Evolutionary conservation across 2,888 invertebrate species (phyloP).

Genomic region (Hemicrepidius hirtus): DNA sequence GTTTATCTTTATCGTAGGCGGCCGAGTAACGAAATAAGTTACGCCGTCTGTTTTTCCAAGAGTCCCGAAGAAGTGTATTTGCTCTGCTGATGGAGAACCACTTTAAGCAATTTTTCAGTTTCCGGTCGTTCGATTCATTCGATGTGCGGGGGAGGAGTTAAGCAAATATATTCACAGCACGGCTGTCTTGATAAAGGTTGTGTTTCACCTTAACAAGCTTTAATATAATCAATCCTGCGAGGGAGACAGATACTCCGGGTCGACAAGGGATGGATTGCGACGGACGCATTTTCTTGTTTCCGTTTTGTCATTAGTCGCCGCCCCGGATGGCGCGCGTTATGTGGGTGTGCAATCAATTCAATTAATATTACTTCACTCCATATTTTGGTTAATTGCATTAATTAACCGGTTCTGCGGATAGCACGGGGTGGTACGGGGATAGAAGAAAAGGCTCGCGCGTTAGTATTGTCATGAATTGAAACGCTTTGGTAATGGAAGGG

Average conservation of each 20-base stretch:
- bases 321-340: neutral
- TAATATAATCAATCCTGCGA: slow-evolving; percentile 47
- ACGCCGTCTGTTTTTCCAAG: slow-evolving; percentile 20
- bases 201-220: slow-evolving; percentile 46
- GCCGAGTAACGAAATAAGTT: slow-evolving; percentile 1
- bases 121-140: slow-evolving; percentile 32
- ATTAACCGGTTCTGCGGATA: slow-evolving; percentile 24
- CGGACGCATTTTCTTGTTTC: slow-evolving; percentile 11
- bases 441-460: neutral
- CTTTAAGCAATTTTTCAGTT: slow-evolving; percentile 35
- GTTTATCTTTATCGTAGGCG: slow-evolving; percentile 9
- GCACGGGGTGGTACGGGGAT: too few relatives aligned
- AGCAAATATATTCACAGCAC: slow-evolving; percentile 42
- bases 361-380: slow-evolving; percentile 15
- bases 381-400: slow-evolving; percentile 35
- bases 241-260: slow-evolving; percentile 17
- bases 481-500: slow-evolving; percentile 11
- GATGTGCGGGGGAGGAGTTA: slow-evolving; percentile 23
- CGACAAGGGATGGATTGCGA: slow-evolving; percentile 12
- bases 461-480: neutral
- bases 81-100: slow-evolving; percentile 31
- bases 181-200: slow-evolving; percentile 41
- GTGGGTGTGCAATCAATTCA: slow-evolving; percentile 31
- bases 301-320: slow-evolving; percentile 16
- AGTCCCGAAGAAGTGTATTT: slow-evolving; percentile 18